Conservation (phyloP, 2,113 vertebrate genomes). For the Eclectus roratus region DNA sequence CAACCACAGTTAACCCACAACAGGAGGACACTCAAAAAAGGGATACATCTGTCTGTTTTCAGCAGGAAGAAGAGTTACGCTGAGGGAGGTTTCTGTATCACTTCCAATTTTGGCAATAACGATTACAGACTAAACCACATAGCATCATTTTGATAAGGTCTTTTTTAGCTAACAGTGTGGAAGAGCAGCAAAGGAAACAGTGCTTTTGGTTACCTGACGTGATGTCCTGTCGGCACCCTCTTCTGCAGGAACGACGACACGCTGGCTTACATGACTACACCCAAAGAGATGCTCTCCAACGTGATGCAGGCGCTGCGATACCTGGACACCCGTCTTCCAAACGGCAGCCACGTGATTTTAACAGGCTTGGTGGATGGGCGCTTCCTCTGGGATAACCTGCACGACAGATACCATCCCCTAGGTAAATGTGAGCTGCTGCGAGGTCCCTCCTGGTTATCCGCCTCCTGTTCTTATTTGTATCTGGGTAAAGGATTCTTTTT, state of each 20-base stretch:
- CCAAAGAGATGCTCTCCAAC: slow-evolving; percentile 59
- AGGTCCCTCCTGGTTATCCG: neutral
- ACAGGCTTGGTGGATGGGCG: slow-evolving; percentile 73
- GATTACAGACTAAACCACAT: neutral
- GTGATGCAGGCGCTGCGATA: slow-evolving; percentile 58
- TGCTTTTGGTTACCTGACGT: neutral
- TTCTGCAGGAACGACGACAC: slow-evolving; percentile 61
- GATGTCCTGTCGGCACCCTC: neutral
- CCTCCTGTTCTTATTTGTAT: neutral
- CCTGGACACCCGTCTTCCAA: slow-evolving; percentile 69
- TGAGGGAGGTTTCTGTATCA: neutral
- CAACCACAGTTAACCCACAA: neutral
- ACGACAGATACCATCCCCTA: slow-evolving; percentile 76
- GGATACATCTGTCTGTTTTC: neutral
- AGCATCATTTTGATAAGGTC: neutral
- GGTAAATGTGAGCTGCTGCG: slow-evolving; percentile 45
- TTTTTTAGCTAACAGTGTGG: neutral
- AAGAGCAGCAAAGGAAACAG: neutral
- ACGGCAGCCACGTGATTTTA: slow-evolving; percentile 73
- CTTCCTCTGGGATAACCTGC: slow-evolving; percentile 78
- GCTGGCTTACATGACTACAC: slow-evolving; percentile 72
- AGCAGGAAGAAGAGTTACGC: neutral
- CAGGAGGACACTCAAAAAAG: neutral
- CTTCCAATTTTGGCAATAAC: neutral
- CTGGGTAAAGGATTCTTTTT: neutral